These are phyloP conservation scores for Scylla paramamosain DNA, from an alignment of 1,140 invertebrate species.

Conservation along the genomic window DNA sequence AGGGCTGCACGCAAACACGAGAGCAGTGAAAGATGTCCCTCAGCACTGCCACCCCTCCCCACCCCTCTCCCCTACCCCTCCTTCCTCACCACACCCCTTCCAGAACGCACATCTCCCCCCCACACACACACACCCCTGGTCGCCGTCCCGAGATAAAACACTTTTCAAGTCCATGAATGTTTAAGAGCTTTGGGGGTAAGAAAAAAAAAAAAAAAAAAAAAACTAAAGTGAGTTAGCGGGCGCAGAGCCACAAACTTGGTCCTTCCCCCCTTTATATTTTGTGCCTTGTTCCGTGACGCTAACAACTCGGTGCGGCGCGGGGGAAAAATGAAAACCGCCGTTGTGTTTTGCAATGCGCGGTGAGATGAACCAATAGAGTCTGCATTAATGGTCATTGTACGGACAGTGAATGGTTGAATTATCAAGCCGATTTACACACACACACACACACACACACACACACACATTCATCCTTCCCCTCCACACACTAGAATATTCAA, in stretches of 20 bases:
- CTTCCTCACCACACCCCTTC: neutral
- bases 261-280: neutral
- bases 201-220: neutral
- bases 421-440: neutral
- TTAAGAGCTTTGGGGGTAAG: conserved; percentile 7
- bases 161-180: conserved; percentile 22
- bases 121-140: neutral
- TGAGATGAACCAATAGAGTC: neutral
- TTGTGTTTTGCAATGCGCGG: neutral
- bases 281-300: neutral
- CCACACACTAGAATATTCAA: no score
- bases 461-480: no score
- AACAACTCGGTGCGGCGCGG: neutral
- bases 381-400: neutral
- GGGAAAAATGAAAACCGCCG: neutral
- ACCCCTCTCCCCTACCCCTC: neutral
- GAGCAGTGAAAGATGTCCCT: no score
- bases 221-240: neutral
- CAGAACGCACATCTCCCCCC: neutral
- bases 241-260: neutral
- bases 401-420: neutral
- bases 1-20: no score
- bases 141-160: conserved; percentile 18
- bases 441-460: no score
- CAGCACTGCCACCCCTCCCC: neutral